Conservation (phyloP, 2,113 vertebrate genomes). For the Melanocharis versteri region DNA sequence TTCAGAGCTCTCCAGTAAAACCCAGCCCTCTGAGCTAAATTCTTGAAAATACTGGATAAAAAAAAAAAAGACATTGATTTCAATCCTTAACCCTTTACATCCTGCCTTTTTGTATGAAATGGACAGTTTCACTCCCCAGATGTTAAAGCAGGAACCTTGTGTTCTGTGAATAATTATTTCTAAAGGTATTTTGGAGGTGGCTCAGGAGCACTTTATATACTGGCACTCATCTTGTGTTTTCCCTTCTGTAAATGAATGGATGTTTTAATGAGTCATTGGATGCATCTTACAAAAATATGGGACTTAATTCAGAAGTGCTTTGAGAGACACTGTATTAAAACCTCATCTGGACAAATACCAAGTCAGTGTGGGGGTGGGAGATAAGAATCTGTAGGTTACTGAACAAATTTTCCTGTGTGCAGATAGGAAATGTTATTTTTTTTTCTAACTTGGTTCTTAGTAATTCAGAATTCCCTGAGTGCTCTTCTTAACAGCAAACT, state of each 20-base stretch:
- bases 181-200: slow-evolving; percentile 40
- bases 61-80: background rate
- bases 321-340: background rate
- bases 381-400: background rate
- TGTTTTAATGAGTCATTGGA: slow-evolving; percentile 37
- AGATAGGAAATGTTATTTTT: background rate
- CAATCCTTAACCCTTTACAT: background rate
- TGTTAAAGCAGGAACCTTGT: slow-evolving; percentile 23
- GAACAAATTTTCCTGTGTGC: background rate
- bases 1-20: background rate
- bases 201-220: slow-evolving; percentile 16
- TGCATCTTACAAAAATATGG: background rate
- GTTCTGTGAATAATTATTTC: slow-evolving; percentile 21
- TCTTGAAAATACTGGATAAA: background rate
- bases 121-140: background rate
- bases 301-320: background rate
- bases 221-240: slow-evolving; percentile 24
- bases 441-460: background rate
- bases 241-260: slow-evolving; percentile 42
- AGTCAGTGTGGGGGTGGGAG: background rate
- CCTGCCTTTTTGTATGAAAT: background rate
- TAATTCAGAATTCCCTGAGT: background rate
- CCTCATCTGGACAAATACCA: background rate
- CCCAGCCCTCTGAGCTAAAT: background rate
- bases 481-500: background rate